A percentile compares a stretch with the other conserved stretches of the same genome.
phyloP scores from a whole-genome alignment of 2,113 vertebrate genomes.

The Campylorhamphus procurvoides region DNA sequence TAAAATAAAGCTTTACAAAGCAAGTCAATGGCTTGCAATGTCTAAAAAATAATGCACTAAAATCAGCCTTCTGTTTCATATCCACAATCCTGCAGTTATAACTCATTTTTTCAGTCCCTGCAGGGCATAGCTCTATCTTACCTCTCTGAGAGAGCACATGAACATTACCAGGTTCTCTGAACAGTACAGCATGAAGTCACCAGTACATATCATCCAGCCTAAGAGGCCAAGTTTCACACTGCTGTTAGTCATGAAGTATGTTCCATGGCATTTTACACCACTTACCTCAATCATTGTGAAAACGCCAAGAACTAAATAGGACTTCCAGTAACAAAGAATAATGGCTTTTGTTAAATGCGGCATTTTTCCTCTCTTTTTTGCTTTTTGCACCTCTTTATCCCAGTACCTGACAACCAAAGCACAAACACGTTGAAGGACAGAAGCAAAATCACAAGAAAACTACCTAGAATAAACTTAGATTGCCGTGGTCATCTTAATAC shows the following conservation, averaged over 20 bases:
- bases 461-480: background rate
- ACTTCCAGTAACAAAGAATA: constrained; percentile 89
- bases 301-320: constrained; percentile 85
- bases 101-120: background rate
- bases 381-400: constrained; percentile 85
- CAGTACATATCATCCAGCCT: background rate
- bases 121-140: background rate
- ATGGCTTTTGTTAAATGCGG: constrained; percentile 87
- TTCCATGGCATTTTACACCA: background rate
- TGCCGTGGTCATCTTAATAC: background rate
- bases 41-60: background rate
- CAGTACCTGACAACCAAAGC: constrained; percentile 79
- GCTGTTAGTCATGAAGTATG: background rate
- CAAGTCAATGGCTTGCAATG: background rate
- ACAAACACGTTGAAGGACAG: background rate
- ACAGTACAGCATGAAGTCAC: background rate
- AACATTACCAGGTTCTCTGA: background rate
- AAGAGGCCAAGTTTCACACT: background rate
- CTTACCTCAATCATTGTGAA: constrained; percentile 90
- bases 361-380: constrained; percentile 77
- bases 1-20: background rate
- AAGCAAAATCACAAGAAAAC: background rate
- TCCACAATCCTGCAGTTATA: background rate
- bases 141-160: background rate
- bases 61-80: background rate